Evolutionary conservation across 2,888 invertebrate genomes (phyloP).

Genomic region (Papilio demoleus): DNA sequence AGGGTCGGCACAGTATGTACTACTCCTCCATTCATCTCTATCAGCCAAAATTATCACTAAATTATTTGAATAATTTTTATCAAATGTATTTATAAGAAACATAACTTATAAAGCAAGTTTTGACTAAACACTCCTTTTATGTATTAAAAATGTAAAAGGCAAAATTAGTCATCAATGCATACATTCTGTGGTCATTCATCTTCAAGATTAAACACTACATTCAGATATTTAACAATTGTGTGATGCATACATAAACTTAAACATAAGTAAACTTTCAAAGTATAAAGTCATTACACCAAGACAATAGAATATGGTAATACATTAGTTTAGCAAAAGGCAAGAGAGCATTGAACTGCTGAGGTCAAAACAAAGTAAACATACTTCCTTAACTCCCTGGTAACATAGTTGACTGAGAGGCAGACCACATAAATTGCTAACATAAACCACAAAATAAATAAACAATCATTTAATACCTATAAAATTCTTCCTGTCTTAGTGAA

Average conservation of each 20-base stretch:
- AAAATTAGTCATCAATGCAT: background rate
- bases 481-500: background rate
- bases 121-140: too few species aligned
- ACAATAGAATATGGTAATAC: constrained; percentile 14
- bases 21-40: too few species aligned
- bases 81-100: too few species aligned
- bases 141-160: too few species aligned
- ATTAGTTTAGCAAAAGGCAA: background rate
- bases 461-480: background rate
- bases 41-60: too few species aligned
- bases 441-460: background rate
- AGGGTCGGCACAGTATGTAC: too few species aligned
- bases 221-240: background rate
- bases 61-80: too few species aligned
- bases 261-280: constrained; percentile 1
- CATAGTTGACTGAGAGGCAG: background rate
- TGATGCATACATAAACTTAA: background rate
- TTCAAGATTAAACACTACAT: background rate
- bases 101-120: too few species aligned
- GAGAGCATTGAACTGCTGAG: constrained; percentile 10
- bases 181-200: background rate
- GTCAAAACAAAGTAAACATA: background rate
- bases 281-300: constrained; percentile 8
- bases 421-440: background rate
- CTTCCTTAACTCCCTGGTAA: background rate